Conservation (phyloP, 1,140 invertebrate species). For the Sitobion miscanthi region DNA sequence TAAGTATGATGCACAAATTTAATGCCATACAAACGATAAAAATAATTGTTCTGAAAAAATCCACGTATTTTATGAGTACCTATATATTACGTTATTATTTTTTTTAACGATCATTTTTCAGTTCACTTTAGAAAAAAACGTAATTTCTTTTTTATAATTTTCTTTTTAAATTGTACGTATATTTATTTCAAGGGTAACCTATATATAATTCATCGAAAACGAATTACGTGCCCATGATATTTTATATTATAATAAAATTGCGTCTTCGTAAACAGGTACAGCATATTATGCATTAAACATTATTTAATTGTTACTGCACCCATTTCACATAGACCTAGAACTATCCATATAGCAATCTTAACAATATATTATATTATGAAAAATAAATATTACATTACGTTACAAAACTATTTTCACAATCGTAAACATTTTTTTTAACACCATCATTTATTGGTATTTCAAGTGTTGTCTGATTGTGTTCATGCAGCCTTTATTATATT, state of each 20-base stretch:
- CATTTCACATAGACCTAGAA: not conserved
- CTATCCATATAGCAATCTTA: not conserved
- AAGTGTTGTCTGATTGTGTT: not conserved
- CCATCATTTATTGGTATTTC: too few relatives aligned
- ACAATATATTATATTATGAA: not conserved
- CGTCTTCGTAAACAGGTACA: not conserved
- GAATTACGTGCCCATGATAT: not conserved
- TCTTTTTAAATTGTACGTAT: not conserved
- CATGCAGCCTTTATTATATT: too few relatives aligned
- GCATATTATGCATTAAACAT: not conserved
- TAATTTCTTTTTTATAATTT: not conserved
- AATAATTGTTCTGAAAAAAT: too few relatives aligned
- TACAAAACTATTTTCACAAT: not conserved
- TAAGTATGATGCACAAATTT: not conserved
- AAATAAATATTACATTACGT: not conserved
- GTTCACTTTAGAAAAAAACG: not conserved
- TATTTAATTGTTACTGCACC: not conserved
- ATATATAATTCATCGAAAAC: not conserved
- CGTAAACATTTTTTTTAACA: not conserved
- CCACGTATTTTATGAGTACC: too few relatives aligned
- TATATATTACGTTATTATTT: not conserved
- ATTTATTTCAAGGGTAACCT: constrained; percentile 1
- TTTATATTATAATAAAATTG: not conserved
- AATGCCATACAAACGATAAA: too few relatives aligned
- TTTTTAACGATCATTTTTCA: not conserved